phyloP scores from a whole-genome alignment of 2,888 invertebrate species.

The Dichetophora obliterata region DNA sequence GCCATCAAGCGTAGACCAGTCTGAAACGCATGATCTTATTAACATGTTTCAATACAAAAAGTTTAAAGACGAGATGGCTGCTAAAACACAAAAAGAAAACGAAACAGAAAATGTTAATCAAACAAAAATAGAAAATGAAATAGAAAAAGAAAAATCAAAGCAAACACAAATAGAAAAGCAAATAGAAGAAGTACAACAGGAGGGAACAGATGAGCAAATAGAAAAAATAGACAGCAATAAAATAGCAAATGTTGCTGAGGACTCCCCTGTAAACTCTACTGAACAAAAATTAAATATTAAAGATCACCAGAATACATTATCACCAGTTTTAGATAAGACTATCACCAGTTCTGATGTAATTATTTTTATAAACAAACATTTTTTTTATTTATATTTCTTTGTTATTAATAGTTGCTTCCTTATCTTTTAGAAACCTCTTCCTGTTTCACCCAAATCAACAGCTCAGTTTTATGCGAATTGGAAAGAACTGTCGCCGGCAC shows the following conservation, averaged over 20 bases:
- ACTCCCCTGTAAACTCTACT: not conserved
- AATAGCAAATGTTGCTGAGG: not conserved
- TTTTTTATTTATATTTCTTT: not conserved
- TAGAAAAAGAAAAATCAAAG: not conserved
- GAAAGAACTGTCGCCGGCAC: constrained; percentile 62
- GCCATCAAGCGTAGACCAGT: too few species aligned
- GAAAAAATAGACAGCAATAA: constrained; percentile 10
- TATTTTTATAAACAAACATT: not conserved
- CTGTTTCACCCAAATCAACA: constrained; percentile 60
- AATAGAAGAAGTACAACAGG: not conserved
- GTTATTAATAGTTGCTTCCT: constrained; percentile 7
- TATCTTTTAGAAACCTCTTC: constrained; percentile 54
- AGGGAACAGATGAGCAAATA: not conserved
- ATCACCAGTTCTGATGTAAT: not conserved
- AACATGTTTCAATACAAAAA: not conserved
- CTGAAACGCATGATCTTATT: too few species aligned
- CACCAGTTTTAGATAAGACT: too few species aligned
- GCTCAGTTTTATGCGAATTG: constrained; percentile 67
- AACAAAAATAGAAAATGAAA: not conserved
- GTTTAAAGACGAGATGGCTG: not conserved
- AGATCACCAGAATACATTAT: too few species aligned
- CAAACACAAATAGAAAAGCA: not conserved
- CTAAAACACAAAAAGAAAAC: not conserved
- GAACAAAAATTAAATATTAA: not conserved
- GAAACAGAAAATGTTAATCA: constrained; percentile 11